Conservation (phyloP, 2,888 invertebrate genomes). For the Hololepta plana region DNA sequence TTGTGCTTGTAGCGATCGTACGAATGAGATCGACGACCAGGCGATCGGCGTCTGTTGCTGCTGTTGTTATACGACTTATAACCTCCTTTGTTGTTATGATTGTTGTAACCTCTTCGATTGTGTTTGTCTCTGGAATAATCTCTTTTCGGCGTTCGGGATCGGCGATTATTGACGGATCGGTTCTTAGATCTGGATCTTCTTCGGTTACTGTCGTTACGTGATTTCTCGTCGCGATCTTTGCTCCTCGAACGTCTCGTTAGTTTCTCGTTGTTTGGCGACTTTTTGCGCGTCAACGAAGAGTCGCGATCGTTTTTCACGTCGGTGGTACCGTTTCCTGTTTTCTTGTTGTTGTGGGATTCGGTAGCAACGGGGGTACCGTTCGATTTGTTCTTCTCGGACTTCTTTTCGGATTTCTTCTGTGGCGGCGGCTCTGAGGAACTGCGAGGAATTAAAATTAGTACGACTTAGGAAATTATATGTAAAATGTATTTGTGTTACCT, state of each 20-base stretch:
- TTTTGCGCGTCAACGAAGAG: too few relatives aligned
- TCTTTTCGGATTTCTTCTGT: conserved; percentile 13
- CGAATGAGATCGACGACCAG: conserved; percentile 9
- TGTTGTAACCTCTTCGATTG: conserved; percentile 4
- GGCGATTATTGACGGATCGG: conserved; percentile 9
- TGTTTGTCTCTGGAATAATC: conserved; percentile 6
- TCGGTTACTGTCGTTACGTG: conserved; percentile 5
- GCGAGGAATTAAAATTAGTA: conserved; percentile 8
- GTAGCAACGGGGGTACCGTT: too few relatives aligned
- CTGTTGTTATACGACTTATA: conserved; percentile 16
- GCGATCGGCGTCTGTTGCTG: conserved; percentile 16
- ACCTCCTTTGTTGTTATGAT: not conserved
- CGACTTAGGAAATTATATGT: conserved; percentile 5
- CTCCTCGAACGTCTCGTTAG: conserved; percentile 10
- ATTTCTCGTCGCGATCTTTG: conserved; percentile 13
- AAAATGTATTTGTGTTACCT: conserved; percentile 25
- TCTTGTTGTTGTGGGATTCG: too few relatives aligned
- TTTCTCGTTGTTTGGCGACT: too few relatives aligned
- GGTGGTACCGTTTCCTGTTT: too few relatives aligned
- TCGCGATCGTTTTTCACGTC: too few relatives aligned
- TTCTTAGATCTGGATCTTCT: too few relatives aligned
- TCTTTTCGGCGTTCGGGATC: conserved; percentile 10
- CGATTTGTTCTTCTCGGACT: conserved; percentile 6
- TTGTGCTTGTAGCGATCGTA: conserved; percentile 5
- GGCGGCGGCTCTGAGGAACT: conserved; percentile 20